Base-by-base conservation (phyloP, 2,797 vertebrate species). In the Falco columbarius region DNA sequence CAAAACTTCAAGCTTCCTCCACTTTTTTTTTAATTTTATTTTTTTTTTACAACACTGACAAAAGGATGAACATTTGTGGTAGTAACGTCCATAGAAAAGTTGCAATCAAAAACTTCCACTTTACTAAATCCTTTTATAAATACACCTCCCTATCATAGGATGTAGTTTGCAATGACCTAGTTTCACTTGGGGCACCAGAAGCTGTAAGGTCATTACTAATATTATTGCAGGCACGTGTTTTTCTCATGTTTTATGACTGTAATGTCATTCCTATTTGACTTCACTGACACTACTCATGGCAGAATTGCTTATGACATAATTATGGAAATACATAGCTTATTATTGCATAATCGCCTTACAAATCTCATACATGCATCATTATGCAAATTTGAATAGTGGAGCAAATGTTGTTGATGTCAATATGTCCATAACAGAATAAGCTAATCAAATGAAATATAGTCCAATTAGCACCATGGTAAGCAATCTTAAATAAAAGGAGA, bases 301-400 rank as follows among this genome's bases (percentile, higher is more conserved):
- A 92, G 90, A 95, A 95, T 44, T 96, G 88, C 93, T 97, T 95
- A 95, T 91, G 92, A 95, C 77, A 95, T 89, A 96, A 94, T 96
- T 96, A 97, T 96, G 95, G 94, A 96, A 96, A 94, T 90, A 62
- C 54, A 68, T 68, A 44, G 47, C 70, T 94, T 95, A 90, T 90
- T 91, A 97, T 91, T 95, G 94, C 88, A 95, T 82, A 93, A 97
- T 84, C 95, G 61, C 54, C 80, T 85, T 95, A 94, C 91, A 93
- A 95, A 82, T 96, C 89, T 93, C 70, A 92, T 49, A 40, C 65
- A 94, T 74, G 74, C 65, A 79, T 84, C 94, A 76, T 93, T 96
- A 93, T 88, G 91, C 52, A 97, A 97, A 97, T 95, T 32, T 12
- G 8, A 86, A 86, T 22, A 93, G 74, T 51, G 23, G 26, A 91